These are phyloP conservation scores for Saccostrea glomerata DNA, from an alignment of 1,140 invertebrate genomes.

Conservation along the genomic window DNA sequence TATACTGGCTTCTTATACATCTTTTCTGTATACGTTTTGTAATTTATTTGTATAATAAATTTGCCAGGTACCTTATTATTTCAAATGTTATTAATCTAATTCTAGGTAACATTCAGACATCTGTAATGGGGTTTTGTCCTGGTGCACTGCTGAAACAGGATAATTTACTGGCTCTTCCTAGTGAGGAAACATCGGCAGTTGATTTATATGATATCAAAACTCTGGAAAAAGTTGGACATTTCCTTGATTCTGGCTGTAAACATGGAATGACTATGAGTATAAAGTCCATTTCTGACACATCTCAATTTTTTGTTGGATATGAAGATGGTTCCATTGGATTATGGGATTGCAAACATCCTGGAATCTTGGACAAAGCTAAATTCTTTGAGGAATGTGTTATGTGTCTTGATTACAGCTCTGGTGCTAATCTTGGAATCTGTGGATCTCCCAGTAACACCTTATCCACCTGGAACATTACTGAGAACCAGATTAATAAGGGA, in stretches of 20 bases:
- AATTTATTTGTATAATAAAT: too few relatives aligned
- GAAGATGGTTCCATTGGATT: constrained; percentile 69
- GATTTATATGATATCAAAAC: constrained; percentile 50
- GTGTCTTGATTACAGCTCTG: constrained; percentile 61
- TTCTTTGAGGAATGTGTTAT: constrained; percentile 64
- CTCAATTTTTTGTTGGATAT: constrained; percentile 66
- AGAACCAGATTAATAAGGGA: constrained; percentile 46
- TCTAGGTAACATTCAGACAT: constrained; percentile 44
- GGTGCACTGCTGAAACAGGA: constrained; percentile 42
- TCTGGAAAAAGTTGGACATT: constrained; percentile 37
- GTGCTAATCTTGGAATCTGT: constrained; percentile 57
- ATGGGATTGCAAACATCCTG: constrained; percentile 63
- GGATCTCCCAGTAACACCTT: constrained; percentile 63
- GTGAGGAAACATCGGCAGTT: constrained; percentile 52
- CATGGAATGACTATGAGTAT: constrained; percentile 68
- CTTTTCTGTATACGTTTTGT: too few relatives aligned
- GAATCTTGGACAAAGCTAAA: constrained; percentile 50
- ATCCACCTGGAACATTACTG: constrained; percentile 51
- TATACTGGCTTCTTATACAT: too few relatives aligned
- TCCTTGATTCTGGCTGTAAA: constrained; percentile 53
- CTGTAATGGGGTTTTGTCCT: constrained; percentile 51
- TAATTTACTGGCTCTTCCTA: constrained; percentile 56
- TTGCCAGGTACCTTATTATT: too few relatives aligned
- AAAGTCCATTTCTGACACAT: constrained; percentile 18
- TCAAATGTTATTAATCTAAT: neutral